phyloP scores from a whole-genome alignment of 2,797 vertebrate genomes.

The Glyptemys insculpta region DNA sequence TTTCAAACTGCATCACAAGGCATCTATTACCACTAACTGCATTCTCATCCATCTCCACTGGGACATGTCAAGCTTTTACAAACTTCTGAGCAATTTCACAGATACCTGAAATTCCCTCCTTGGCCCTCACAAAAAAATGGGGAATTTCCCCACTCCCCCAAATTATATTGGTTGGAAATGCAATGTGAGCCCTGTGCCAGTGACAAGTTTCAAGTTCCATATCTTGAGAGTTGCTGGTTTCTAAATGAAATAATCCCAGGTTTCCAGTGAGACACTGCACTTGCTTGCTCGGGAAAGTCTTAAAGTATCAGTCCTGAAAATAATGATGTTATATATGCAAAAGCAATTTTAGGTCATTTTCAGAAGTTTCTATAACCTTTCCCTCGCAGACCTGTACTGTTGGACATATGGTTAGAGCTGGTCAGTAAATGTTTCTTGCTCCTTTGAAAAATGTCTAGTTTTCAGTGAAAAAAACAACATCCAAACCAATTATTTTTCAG shows the following conservation, averaged over 20 bases:
- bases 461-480: too few relatives aligned
- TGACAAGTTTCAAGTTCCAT: neutral
- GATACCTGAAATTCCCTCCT: too few relatives aligned
- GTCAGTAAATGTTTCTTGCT: neutral
- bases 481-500: neutral
- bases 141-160: neutral
- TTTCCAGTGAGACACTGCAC: neutral
- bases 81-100: neutral
- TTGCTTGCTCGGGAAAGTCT: neutral
- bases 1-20: neutral
- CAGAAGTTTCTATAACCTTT: neutral
- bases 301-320: conserved; percentile 3
- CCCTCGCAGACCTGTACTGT: neutral
- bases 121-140: neutral
- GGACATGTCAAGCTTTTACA: neutral
- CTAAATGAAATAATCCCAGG: neutral
- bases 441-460: neutral
- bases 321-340: neutral
- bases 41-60: neutral
- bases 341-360: neutral
- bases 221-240: neutral
- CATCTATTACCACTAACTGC: neutral
- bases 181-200: neutral
- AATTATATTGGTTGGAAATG: neutral
- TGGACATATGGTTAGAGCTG: neutral